Base-by-base conservation (phyloP, 2,113 vertebrate species). In the Ivindomyrus marchei region DNA sequence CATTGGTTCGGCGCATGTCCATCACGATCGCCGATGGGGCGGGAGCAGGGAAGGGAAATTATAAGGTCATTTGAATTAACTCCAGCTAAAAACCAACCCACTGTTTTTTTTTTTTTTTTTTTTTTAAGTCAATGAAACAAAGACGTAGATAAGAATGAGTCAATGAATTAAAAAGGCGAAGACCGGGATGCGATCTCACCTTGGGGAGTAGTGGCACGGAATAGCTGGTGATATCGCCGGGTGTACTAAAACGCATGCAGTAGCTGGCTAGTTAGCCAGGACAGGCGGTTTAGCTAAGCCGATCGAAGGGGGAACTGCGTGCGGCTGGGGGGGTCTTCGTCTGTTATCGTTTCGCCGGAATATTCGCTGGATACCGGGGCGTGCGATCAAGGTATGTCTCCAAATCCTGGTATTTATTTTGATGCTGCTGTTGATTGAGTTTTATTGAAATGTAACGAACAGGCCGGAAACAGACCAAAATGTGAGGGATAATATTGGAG, bases 51-150 rank as follows among this genome's bases (percentile, higher is more conserved):
- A 93, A 90, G 93, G 94, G 94, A 95, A 96, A 95, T 95, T 93
- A 95, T 96, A 97, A 96, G 96, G 96, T 96, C 96, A 95, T 96
- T 95, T 95, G 95, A 96, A 96, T 95, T 96, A 56, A 93, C 93
- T 92, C 90, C 90, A 91, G 93, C 90, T 90, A 58, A 92, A 86
- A 92, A 89, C 91, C 85, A 50, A 8, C 92, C 62, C 88, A 92
- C 89, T 53, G 91, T 56, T 89, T 92, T 56, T 56, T 56, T 56
- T 56, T 56, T 53, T 50, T 47, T 47, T 50, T 53, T 21, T 3
- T 49, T 47, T 46, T 46, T 1, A 90, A 91, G 36, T 85, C 47
- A 62, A 88, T 92, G 91, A 94, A 80, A 85, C 87, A 19, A 90
- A 92, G 90, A 90, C 50, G 87, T 45, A 47, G 56, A 91, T 88